A percentile compares a stretch with the other conserved stretches of the same genome.
Conservation (phyloP, 37 sponge, comb jelly and placozoan genomes). For the Spongilla lacustris region DNA sequence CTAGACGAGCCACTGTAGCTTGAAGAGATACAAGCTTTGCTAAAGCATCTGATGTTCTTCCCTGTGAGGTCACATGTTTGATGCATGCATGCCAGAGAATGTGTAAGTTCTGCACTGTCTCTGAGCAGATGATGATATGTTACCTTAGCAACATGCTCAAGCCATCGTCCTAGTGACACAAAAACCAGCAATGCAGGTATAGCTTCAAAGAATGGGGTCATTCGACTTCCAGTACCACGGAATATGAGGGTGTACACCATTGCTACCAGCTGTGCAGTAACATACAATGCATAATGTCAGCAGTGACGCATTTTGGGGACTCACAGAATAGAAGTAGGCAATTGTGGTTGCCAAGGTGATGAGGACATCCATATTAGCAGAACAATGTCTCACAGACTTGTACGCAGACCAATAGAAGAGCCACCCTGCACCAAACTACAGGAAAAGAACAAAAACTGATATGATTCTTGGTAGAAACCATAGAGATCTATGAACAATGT, state of each 20-base stretch:
- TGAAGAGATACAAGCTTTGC: slow-evolving; percentile 79
- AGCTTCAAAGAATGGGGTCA: slow-evolving; percentile 76
- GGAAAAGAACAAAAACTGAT: not conserved
- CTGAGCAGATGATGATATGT: not conserved
- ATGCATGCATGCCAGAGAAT: too few species aligned
- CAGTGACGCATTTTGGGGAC: not conserved
- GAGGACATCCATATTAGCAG: slow-evolving; percentile 92
- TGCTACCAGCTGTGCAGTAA: not conserved
- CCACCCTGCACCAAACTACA: slow-evolving; percentile 77
- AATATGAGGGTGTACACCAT: not conserved
- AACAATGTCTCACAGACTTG: slow-evolving; percentile 68
- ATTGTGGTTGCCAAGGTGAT: slow-evolving; percentile 87
- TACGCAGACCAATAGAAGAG: slow-evolving; percentile 85
- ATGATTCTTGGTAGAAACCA: not conserved
- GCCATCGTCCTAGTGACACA: slow-evolving; percentile 77
- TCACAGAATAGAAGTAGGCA: slow-evolving; percentile 82
- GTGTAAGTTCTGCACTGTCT: not conserved
- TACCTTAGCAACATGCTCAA: slow-evolving; percentile 86
- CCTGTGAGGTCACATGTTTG: slow-evolving; percentile 7
- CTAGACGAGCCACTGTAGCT: slow-evolving; percentile 63
- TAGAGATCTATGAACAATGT: not conserved
- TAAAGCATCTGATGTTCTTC: slow-evolving; percentile 87
- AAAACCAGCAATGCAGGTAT: slow-evolving; percentile 80
- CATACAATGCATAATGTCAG: not conserved
- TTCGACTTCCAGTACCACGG: not conserved